Base-by-base conservation (phyloP, 1,140 invertebrate species). In the Eueides isabella region DNA sequence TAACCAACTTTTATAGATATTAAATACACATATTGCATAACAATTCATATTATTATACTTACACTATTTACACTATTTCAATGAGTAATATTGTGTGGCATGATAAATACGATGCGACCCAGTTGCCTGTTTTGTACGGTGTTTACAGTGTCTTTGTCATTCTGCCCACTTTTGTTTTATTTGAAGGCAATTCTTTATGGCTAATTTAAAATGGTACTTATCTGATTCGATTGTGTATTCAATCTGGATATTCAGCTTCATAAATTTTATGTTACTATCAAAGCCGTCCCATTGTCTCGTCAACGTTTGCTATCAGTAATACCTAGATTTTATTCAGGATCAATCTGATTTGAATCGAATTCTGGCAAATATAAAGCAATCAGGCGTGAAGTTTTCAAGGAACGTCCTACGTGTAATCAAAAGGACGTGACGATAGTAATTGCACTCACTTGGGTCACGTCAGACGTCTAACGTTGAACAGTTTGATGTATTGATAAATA, bases 151-250 rank as follows among this genome's bases (percentile, higher is more conserved):
- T 81, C 81, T 79, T 78, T 83, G 83, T 80, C 80, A 81, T 84
- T 81, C 78, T 83, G 76, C 80, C 66, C 76, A 87, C 85, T 86
- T 90, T 92, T 92, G 88, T 91, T 78, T 88, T 76, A 79, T 74
- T 80, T 81, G 72, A 76, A 76, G 77, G 76, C 72, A 66, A 76
- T 79, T 74, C 83, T 89, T 81, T 89, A 91, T 88, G 73, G 81
- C 84, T 86, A 90, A 92, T 91, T 89, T 87, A 86, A 81, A 85
- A 86, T 83, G 75, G 79, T 70, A 87, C 80, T 89, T 87, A 91
- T 92, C 89, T 87, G 87, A 90, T 89, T 84, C 86, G 86, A 82
- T 85, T 91, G 86, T 85, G 87, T 82, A 85, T 77, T 80, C 83
- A 85, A 90, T 86, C 85, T 88, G 79, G 86, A 87, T 90, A 85